Evolutionary conservation across 92 coral and sea anemone genomes (phyloP).

Genomic region (Umimayanthus kanabou): DNA sequence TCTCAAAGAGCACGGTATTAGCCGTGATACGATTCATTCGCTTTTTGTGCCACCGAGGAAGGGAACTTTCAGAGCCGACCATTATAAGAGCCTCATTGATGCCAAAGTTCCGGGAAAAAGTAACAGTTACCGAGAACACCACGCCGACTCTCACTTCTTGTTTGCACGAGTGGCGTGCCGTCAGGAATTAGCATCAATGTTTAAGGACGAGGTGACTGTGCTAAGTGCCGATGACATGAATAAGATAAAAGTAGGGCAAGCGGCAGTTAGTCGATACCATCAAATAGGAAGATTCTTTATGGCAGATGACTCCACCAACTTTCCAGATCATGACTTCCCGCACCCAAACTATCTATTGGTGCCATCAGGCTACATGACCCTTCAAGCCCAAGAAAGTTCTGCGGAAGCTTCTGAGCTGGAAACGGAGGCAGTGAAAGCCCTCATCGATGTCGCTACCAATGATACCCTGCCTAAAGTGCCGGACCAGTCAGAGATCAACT

Average conservation of each 20-base stretch:
- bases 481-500: slow-evolving; percentile 14
- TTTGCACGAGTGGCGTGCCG: slow-evolving; percentile 35
- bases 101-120: slow-evolving; percentile 20
- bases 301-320: slow-evolving; percentile 45
- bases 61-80: no score
- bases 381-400: slow-evolving; percentile 8
- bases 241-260: slow-evolving; percentile 42
- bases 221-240: slow-evolving; percentile 42
- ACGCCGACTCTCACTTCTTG: slow-evolving; percentile 44
- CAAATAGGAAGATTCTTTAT: slow-evolving; percentile 35
- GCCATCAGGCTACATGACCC: slow-evolving; percentile 44
- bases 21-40: neutral
- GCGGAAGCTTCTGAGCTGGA: neutral
- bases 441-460: slow-evolving; percentile 21
- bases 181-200: slow-evolving; percentile 43
- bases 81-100: neutral
- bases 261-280: slow-evolving; percentile 43
- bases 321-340: slow-evolving; percentile 47
- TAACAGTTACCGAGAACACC: slow-evolving; percentile 43
- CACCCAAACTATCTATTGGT: slow-evolving; percentile 39
- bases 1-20: no score
- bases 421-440: slow-evolving; percentile 27
- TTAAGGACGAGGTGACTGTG: slow-evolving; percentile 34
- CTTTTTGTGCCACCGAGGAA: no score
- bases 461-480: slow-evolving; percentile 23